These are phyloP conservation scores for Dysdera silvatica DNA, from an alignment of 1,140 invertebrate genomes.

Conservation along the genomic window DNA sequence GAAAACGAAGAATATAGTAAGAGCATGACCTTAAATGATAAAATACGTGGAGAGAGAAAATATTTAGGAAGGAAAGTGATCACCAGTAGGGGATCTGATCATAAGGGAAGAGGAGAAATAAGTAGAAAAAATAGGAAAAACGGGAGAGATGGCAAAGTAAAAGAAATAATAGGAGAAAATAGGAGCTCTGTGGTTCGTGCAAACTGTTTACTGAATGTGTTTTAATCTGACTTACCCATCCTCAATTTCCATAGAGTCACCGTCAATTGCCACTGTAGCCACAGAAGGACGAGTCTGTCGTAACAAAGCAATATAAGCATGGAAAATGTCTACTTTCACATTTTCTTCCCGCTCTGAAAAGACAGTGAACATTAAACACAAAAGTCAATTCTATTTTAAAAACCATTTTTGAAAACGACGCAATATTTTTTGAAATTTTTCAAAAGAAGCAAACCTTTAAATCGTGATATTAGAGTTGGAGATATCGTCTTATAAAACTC, in stretches of 20 bases:
- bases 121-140: too few relatives aligned
- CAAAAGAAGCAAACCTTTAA: constrained; percentile 59
- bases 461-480: constrained; percentile 78
- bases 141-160: too few relatives aligned
- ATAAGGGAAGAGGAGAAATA: too few relatives aligned
- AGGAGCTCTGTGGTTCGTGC: too few relatives aligned
- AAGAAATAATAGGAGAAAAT: too few relatives aligned
- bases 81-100: too few relatives aligned
- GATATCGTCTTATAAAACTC: constrained; percentile 85
- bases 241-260: constrained; percentile 69
- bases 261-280: constrained; percentile 51
- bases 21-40: too few relatives aligned
- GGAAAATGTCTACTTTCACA: constrained; percentile 95
- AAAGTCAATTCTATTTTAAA: not conserved
- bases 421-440: not conserved
- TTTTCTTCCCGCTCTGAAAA: constrained; percentile 90
- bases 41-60: too few relatives aligned
- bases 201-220: too few relatives aligned
- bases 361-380: not conserved
- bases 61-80: too few relatives aligned
- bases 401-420: not conserved
- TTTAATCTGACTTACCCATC: constrained; percentile 51
- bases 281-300: constrained; percentile 71
- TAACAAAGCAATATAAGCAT: constrained; percentile 88
- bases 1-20: too few relatives aligned